Percentiles rank a stretch among this genome's conserved stretches.
Conservation (phyloP, 1,140 invertebrate species). For the Scylla paramamosain region DNA sequence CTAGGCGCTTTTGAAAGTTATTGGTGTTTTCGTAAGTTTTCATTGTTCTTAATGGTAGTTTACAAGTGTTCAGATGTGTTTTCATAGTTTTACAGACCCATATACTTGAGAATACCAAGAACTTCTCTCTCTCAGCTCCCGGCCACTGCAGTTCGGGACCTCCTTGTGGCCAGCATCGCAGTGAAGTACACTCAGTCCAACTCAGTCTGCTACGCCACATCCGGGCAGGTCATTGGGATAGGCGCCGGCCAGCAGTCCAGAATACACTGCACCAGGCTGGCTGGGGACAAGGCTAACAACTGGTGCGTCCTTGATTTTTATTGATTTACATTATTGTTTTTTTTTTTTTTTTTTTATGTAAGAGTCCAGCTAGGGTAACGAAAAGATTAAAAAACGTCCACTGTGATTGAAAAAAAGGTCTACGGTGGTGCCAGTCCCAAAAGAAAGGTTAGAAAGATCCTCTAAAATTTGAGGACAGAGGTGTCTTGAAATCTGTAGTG, state of each 20-base stretch:
- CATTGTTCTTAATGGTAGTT: not conserved
- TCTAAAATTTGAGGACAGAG: too few species aligned
- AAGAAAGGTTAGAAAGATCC: too few species aligned
- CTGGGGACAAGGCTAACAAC: conserved; percentile 98
- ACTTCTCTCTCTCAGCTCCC: conserved; percentile 85
- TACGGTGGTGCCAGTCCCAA: too few species aligned
- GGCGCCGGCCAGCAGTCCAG: conserved; percentile 98
- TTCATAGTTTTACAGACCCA: too few species aligned
- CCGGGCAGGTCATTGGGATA: conserved; percentile 97
- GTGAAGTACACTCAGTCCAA: conserved; percentile 99
- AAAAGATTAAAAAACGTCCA: too few species aligned
- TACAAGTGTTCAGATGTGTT: not conserved
- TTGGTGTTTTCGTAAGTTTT: not conserved
- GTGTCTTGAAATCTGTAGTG: too few species aligned
- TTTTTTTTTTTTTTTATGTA: too few species aligned
- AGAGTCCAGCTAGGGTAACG: too few species aligned
- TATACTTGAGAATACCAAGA: too few species aligned
- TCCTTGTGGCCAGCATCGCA: conserved; percentile 97
- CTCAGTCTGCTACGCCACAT: conserved; percentile 94
- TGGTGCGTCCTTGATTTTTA: conserved; percentile 84
- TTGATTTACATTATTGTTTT: not conserved
- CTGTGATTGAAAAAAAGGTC: too few species aligned
- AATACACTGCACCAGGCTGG: conserved; percentile 98
- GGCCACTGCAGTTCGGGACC: conserved; percentile 89
- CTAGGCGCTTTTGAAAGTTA: too few species aligned